Base-by-base conservation (phyloP, 2,888 invertebrate species). In the Pediacus dermestoides region DNA sequence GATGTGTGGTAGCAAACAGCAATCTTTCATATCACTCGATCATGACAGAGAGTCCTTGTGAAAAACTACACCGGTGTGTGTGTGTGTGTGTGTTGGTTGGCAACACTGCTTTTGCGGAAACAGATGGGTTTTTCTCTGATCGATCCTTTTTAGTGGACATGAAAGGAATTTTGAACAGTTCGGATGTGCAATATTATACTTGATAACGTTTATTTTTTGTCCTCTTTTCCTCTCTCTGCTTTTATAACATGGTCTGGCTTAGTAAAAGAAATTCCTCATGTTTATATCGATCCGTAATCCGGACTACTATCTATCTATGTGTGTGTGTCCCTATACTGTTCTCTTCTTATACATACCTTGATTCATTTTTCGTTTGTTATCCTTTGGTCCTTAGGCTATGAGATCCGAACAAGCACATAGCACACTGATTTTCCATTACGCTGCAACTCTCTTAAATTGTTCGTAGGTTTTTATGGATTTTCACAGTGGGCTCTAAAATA, bases 121-220 rank as follows among this genome's bases (percentile, higher is more conserved):
- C 55, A 54, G 54, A 57, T 57, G 54, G 51, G 49, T 48, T 53
- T 53, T 52, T 48, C 50, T 50, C 49, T 47, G 50, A 57, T 56
- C 57, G 56, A 56, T 58, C 52, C 52, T 42, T 41, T 42, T 34
- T 38, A 26, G 32, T 46, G 53, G 48, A 57, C 58, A 54, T 53
- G 56, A 58, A 58, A 57, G 52, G 58, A 58, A 58, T 58, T 55
- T 54, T 58, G 53, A 58, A 48, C 50, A 56, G 55, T 38, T 36
- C 48, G 48, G 50, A 50, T 52, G 55, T 57, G 56, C 55, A 56
- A 55, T 55, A 57, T 57, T 54, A 55, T 55, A 54, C 54, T 53
- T 55, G 55, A 54, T 52, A 57, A 55, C 55, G 53, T 53, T 55
- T 52, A 52, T 54, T 53, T 55, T 55, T 54, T 53, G 48, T 48